These are phyloP conservation scores for Crocodylus rhombifer DNA, from an alignment of 2,797 vertebrate species.

Conservation along the genomic window DNA sequence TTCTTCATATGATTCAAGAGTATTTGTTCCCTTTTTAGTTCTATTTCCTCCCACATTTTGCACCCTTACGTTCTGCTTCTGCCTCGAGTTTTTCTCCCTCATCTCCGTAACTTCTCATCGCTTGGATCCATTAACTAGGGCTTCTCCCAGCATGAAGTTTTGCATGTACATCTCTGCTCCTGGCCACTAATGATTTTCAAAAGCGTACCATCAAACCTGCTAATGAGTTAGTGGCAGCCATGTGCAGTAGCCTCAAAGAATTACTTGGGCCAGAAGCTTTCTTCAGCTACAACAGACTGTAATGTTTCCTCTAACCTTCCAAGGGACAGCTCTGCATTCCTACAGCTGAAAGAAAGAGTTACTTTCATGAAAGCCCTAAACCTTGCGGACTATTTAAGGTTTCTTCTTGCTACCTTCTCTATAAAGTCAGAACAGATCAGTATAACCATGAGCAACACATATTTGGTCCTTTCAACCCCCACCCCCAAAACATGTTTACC, in stretches of 20 bases:
- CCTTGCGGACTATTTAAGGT: background rate
- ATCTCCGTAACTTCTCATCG: background rate
- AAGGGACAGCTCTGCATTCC: background rate
- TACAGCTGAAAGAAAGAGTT: background rate
- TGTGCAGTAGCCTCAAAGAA: background rate
- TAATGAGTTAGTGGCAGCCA: background rate
- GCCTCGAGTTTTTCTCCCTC: background rate
- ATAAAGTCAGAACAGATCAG: background rate
- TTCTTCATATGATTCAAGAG: background rate
- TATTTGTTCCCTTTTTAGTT: background rate
- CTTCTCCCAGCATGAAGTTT: background rate
- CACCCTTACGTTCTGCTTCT: background rate
- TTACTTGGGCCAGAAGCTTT: background rate
- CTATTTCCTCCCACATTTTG: background rate
- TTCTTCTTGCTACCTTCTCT: background rate
- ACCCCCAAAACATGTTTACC: slow-evolving; percentile 73
- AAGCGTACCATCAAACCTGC: background rate
- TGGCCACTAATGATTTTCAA: rapidly evolving
- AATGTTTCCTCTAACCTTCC: background rate
- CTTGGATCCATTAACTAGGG: too few relatives aligned
- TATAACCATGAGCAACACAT: rapidly evolving
- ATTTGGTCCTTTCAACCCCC: background rate
- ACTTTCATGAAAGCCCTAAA: background rate
- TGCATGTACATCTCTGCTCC: background rate
- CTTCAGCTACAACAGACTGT: background rate